Base-by-base conservation (phyloP, 2,797 vertebrate species). In the Moxostoma hubbsi region DNA sequence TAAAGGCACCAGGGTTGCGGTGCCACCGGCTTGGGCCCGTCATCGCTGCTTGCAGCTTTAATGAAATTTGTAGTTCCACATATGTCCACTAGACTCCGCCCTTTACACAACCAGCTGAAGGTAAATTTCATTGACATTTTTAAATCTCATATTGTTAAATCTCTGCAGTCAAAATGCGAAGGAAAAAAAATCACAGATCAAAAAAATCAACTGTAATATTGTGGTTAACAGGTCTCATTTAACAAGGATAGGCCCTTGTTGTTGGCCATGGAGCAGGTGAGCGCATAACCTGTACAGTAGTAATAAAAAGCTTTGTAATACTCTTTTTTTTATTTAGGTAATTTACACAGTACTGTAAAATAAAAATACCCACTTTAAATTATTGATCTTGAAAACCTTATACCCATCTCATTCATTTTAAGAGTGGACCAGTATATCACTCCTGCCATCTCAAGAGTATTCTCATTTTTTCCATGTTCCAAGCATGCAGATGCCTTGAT, bases 321-420 rank as follows among this genome's bases (percentile, higher is more conserved):
- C 68, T 51, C 78, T 86, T 93, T 91, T 92, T 92, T 94, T 93
- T 76, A 91, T 92, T 90, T 88, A 89, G 84, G 87, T 91, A 92
- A 87, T 89, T 87, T 89, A 92, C 91, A 92, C 87, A 90, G 90
- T 77, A 95, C 87, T 88, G 89, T 85, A 89, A 88, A 91, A 89
- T 86, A 85, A 83, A 81, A 86, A 76, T n/a, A 55, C 45, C 55
- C 61, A 75, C 80, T 85, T 47, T 61, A 82, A 82, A 77, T 76
- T 77, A 50, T 65, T 79, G 46, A 81, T 84, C 77, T 72, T 65
- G 78, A 89, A 90, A 85, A 81, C 73, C 73, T 7, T 49, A 45
- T 46, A 85, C 61, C 74, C 1, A 73, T 85, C 84, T 83, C 6
- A 79, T 78, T 86, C 57, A 54, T 63, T 62, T 45, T n/a, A 63